Percentiles rank a stretch among this genome's conserved stretches.
phyloP scores from a whole-genome alignment of 2,797 vertebrate species.

The Tragopan temminckii region DNA sequence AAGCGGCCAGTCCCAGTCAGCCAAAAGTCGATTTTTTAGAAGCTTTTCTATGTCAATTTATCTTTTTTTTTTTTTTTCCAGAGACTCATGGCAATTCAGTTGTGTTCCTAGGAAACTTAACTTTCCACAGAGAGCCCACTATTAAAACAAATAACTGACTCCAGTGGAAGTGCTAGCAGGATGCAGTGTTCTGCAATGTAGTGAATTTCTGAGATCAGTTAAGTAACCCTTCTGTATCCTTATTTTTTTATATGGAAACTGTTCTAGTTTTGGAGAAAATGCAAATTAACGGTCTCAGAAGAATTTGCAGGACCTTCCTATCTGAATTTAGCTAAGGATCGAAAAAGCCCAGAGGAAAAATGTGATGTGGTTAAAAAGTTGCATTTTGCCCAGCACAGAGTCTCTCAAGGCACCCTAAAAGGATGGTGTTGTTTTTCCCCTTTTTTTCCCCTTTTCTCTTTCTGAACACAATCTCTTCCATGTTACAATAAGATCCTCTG shows the following conservation, averaged over 20 bases:
- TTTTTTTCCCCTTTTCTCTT: neutral
- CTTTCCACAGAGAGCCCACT: neutral
- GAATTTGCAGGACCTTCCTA: neutral
- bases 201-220: neutral
- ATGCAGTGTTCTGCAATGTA: neutral
- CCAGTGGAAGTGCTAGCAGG: neutral
- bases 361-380: neutral
- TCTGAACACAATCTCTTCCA: neutral
- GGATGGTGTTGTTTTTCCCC: neutral
- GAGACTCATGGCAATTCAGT: neutral
- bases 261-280: neutral
- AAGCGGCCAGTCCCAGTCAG: neutral
- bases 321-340: neutral
- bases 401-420: accelerated
- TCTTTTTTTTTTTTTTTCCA: neutral
- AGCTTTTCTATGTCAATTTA: neutral
- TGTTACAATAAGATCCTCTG: neutral
- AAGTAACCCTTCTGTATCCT: neutral
- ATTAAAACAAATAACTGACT: neutral
- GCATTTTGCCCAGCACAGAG: neutral
- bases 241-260: neutral
- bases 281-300: accelerated
- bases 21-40: neutral
- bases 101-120: neutral
- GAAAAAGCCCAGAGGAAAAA: neutral